Evolutionary conservation across 2,797 vertebrate species (phyloP), one percentile per base, ranked within the genome.

Genomic region (Urocyon cinereoargenteus): DNA sequence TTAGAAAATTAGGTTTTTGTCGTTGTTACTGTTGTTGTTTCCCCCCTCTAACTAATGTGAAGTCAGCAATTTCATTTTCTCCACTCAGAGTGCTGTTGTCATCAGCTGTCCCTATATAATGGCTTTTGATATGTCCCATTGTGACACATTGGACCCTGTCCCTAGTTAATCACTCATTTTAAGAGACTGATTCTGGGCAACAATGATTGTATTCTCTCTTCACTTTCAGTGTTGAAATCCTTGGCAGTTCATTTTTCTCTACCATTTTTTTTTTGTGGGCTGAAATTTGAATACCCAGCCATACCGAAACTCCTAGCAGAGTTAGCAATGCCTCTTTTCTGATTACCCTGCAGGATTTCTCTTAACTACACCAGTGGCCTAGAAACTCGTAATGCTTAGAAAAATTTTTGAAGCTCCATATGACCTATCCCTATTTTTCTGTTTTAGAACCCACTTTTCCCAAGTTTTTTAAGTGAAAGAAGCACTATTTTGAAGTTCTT

Each of bases 151-250:
- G 98, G 98, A 98, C 97, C 94, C 93, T 98, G 97, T 94, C 81
- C 98, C 98, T 98, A 95, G 98, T 98, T 98, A 98, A 98, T 98
- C 97, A 98, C 98, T 98, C 98, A 97, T 98, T 98, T 98, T 96
- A 97, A 94, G 95, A 98, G 96, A 96, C 97, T 97, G 98, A 98
- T 97, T 98, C 97, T 97, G 97, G 97, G 88, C 96, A 98, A 97
- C 90, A 96, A n/a, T 90, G 93, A 97, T 88, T 94, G 96, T 97
- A 98, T 98, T 98, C 97, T 88, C 83, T 98, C 51, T 97, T 97
- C 94, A 36, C 91, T 96, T 93, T 88, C 61, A 91, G 95, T 96
- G 81, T 97, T 83, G 95, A 97, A 98, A 96, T 96, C 83, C 13
- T 94, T 96, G 97, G 96, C 87, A 96, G 94, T 93, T 72, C 66